These are phyloP conservation scores for Drosophila melanica DNA, from an alignment of 1,140 invertebrate species.

Conservation along the genomic window DNA sequence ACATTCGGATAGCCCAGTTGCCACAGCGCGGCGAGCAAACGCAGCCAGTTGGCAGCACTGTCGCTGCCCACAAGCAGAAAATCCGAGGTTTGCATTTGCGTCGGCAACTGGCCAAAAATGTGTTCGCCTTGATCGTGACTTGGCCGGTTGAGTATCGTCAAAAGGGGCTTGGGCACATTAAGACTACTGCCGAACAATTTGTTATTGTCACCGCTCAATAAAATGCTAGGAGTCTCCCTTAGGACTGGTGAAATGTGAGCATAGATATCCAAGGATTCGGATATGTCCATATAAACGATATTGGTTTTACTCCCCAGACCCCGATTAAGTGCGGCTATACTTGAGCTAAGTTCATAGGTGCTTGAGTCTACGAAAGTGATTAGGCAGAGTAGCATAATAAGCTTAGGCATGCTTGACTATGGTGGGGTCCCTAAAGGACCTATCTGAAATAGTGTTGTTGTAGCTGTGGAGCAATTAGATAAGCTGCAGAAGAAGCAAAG, in stretches of 20 bases:
- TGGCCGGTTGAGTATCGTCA: conserved; percentile 16
- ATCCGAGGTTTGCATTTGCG: conserved; percentile 20
- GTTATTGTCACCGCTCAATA: background rate
- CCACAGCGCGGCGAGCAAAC: conserved; percentile 7
- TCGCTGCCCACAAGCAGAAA: conserved; percentile 21
- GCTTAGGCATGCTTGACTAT: background rate
- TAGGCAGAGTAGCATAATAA: conserved; percentile 8
- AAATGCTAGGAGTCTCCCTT: conserved; percentile 6
- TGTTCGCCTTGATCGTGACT: background rate
- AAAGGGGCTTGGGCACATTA: conserved; percentile 17
- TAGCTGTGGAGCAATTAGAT: background rate
- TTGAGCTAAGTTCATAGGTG: background rate
- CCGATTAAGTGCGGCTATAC: conserved; percentile 14
- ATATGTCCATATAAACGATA: conserved; percentile 17
- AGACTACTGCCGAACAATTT: background rate
- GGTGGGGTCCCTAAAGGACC: background rate
- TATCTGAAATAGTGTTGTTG: background rate
- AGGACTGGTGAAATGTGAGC: background rate
- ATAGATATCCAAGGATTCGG: background rate
- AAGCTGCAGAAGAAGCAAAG: conserved; percentile 19
- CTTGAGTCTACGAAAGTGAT: background rate
- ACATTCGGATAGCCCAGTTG: conserved; percentile 33
- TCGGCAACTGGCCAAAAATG: background rate
- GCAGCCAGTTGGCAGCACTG: conserved; percentile 12
- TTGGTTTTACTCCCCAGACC: conserved; percentile 26